Base-by-base conservation (phyloP, 2,888 invertebrate genomes). In the Molanna angustata region DNA sequence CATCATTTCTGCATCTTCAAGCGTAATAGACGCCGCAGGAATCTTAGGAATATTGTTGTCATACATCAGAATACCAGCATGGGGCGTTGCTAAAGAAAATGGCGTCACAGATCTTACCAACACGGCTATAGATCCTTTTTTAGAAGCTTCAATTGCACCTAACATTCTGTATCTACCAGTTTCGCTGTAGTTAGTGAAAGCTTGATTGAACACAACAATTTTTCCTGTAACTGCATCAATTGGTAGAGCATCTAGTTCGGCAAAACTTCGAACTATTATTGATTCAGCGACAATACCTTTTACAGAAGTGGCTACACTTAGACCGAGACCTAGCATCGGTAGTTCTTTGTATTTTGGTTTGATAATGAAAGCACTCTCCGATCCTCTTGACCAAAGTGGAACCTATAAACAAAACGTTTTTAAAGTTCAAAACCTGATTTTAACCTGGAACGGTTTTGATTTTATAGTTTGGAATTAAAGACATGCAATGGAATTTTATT, bases 1-100 rank as follows among this genome's bases (percentile, higher is more conserved):
- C 47, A 88, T 64, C 69, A 85, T 71, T 58, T 77, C 73, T 2
- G 86, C 85, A 68, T 86, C 85, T 69, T 86, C 86, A 9, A 79
- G 69, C 0, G 86, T 83, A 21, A 88, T 83, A 60, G 76, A 78
- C 27, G 82, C 84, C 0, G 76, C 74, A 1, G 85, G 85, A 54
- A 86, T 84, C 67, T 78, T 70, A 1, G 68, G 70, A 1, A 80
- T 71, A 43, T 71, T 72, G 1, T 68, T 64, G 1, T 63, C 66
- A 61, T 85, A 85, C 1, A 61, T 61, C 70, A 81, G 80, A 69
- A 71, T 69, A 1, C 87, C 87, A 0, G 87, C 84, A 61, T 88
- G 87, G 0, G 85, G 83, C 1, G 82, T 80, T 61, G 80, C 73
- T 51, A 87, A 70, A 0, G 86, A 86, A 62, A 80, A 81, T 2